phyloP scores from a whole-genome alignment of 2,797 vertebrate species.

The Gobionotothen gibberifrons region DNA sequence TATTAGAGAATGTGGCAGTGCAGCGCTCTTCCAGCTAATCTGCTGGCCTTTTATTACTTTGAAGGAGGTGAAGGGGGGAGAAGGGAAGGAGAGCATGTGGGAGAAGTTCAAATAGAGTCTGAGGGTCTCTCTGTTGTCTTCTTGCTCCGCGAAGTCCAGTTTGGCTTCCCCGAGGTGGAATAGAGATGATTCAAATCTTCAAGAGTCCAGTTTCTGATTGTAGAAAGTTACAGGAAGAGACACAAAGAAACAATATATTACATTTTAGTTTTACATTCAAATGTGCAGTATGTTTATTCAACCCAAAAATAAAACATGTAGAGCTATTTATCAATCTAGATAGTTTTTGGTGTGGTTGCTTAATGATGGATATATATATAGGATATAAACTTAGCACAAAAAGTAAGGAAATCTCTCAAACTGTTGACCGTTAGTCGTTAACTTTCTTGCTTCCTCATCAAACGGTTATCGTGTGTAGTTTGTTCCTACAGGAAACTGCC shows the following conservation, averaged over 20 bases:
- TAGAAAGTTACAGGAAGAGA: background rate
- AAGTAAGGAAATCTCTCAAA: no score
- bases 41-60: slow-evolving; percentile 54
- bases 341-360: no score
- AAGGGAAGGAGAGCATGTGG: slow-evolving; percentile 27
- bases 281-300: background rate
- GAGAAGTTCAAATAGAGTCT: slow-evolving; percentile 44
- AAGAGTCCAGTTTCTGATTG: slow-evolving; percentile 59
- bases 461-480: no score
- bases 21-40: slow-evolving; percentile 47
- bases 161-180: slow-evolving; percentile 31
- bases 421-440: no score
- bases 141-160: slow-evolving; percentile 56
- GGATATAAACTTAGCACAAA: no score
- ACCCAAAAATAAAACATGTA: no score
- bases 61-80: slow-evolving; percentile 23
- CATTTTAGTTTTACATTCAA: background rate
- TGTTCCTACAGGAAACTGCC: no score
- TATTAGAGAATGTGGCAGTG: slow-evolving; percentile 33
- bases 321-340: no score
- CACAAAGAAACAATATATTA: background rate
- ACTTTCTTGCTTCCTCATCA: no score
- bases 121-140: slow-evolving; percentile 30
- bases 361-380: no score
- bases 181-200: slow-evolving; percentile 45